phyloP scores from a whole-genome alignment of 2,888 invertebrate genomes.

The Penaeus monodon region DNA sequence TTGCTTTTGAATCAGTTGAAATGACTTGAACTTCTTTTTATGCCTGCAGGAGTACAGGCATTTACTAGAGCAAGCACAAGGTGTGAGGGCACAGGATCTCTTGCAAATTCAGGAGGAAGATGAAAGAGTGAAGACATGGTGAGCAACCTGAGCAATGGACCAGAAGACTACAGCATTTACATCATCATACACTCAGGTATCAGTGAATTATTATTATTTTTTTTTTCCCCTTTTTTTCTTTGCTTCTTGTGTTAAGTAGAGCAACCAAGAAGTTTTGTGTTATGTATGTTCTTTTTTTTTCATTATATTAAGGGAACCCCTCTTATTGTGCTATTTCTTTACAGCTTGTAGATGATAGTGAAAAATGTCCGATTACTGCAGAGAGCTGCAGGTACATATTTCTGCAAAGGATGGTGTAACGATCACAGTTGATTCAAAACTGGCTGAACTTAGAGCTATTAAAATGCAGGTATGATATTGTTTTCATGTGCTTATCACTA shows the following conservation, averaged over 20 bases:
- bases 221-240: too few relatives aligned
- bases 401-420: not conserved
- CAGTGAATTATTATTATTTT: too few relatives aligned
- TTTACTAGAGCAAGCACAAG: not conserved
- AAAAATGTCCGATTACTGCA: not conserved
- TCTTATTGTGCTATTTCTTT: not conserved
- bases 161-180: constrained; percentile 20
- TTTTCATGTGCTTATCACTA: too few relatives aligned
- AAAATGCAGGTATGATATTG: not conserved
- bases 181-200: not conserved
- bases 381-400: not conserved
- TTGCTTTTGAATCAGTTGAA: too few relatives aligned
- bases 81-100: constrained; percentile 1
- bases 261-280: too few relatives aligned
- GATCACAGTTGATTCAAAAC: not conserved
- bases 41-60: constrained; percentile 10
- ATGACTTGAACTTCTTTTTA: not conserved
- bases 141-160: constrained; percentile 8
- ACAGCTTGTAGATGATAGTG: constrained; percentile 12
- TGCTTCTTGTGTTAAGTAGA: too few relatives aligned
- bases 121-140: not conserved
- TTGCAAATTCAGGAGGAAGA: constrained; percentile 22
- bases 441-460: not conserved
- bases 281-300: too few relatives aligned
- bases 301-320: too few relatives aligned